These are phyloP conservation scores for Hippocampus guttulatus DNA, from an alignment of 2,113 vertebrate species.

Conservation along the genomic window DNA sequence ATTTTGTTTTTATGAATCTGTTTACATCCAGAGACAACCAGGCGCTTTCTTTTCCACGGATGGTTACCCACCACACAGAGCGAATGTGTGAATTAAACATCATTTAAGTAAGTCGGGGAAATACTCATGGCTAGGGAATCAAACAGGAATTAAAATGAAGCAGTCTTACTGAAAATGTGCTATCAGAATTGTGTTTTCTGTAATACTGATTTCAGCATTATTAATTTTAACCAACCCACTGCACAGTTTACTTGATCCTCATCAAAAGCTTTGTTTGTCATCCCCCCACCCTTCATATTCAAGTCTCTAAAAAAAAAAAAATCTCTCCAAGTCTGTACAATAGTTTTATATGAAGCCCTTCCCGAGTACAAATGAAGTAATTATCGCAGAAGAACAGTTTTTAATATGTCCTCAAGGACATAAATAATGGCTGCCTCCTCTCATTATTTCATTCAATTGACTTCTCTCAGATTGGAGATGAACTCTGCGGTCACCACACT, in stretches of 20 bases:
- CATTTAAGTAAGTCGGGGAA: not conserved
- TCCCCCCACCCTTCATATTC: not conserved
- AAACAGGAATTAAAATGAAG: not conserved
- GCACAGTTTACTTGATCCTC: not conserved
- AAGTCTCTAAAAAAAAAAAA: not conserved
- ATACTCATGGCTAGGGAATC: not conserved
- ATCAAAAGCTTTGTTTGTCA: not conserved
- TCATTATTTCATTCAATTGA: conserved; percentile 14
- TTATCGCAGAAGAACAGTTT: not conserved
- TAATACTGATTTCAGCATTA: not conserved
- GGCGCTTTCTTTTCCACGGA: not conserved
- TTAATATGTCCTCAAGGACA: conserved; percentile 9
- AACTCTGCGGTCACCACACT: not conserved
- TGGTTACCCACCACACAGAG: not conserved
- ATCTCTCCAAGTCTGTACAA: not conserved
- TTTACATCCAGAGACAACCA: not conserved
- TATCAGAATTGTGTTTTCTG: not conserved
- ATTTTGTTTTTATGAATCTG: not conserved
- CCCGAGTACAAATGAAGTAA: not conserved
- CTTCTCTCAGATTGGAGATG: conserved; percentile 6
- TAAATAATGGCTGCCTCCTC: not conserved
- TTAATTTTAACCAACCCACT: not conserved
- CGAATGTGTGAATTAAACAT: not conserved
- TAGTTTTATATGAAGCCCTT: not conserved
- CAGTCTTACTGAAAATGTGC: not conserved